Evolutionary conservation across 2,113 vertebrate genomes (phyloP).

Genomic region (Forbesichthys papilliferus): DNA sequence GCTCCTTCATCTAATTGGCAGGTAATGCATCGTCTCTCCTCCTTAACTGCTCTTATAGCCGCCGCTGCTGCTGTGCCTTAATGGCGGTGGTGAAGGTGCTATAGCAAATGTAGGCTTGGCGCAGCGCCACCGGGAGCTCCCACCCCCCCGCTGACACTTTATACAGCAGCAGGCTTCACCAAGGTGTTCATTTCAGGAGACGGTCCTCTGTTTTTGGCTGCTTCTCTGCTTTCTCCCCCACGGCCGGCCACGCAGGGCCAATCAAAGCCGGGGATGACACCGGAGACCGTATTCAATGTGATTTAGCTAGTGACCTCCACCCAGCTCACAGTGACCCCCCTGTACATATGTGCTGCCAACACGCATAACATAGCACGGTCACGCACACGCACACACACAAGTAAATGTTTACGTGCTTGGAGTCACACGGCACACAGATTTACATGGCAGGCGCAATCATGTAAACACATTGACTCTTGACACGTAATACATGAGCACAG

Average conservation of each 20-base stretch:
- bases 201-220: constrained; percentile 50
- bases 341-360: constrained; percentile 28
- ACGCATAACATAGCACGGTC: background rate
- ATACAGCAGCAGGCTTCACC: constrained; percentile 76
- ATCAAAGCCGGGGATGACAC: constrained; percentile 70
- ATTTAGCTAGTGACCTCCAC: constrained; percentile 41
- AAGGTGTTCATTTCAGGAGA: constrained; percentile 80
- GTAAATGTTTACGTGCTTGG: background rate
- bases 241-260: constrained; percentile 48
- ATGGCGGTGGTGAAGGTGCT: constrained; percentile 34
- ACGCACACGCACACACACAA: background rate
- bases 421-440: constrained; percentile 4
- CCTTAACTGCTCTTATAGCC: constrained; percentile 25
- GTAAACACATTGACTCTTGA: no score
- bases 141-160: constrained; percentile 67
- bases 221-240: constrained; percentile 46
- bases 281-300: constrained; percentile 58
- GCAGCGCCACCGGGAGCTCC: constrained; percentile 64
- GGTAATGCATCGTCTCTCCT: constrained; percentile 73
- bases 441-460: background rate
- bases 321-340: constrained; percentile 38
- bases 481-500: constrained; percentile 1
- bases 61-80: constrained; percentile 19
- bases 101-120: constrained; percentile 62
- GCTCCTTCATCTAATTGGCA: constrained; percentile 70